Conservation (phyloP, 2,113 vertebrate species). For the Alethe diademata region DNA sequence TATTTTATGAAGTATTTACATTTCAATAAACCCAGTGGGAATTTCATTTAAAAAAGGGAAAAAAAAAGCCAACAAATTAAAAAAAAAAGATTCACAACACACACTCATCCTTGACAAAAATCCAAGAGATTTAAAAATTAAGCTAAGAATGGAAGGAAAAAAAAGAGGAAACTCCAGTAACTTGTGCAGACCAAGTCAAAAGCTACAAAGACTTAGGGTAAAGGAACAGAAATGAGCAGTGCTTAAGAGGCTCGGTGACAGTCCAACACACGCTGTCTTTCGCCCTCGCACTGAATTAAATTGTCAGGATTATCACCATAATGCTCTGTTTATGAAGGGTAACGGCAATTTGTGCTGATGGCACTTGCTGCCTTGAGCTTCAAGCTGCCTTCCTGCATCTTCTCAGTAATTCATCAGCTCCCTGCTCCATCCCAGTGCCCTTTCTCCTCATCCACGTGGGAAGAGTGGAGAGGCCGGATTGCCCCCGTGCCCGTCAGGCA, state of each 20-base stretch:
- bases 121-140: background rate
- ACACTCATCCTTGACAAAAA: background rate
- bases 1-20: conserved; percentile 63
- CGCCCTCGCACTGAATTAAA: conserved; percentile 77
- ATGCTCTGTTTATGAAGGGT: conserved; percentile 76
- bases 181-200: background rate
- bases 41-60: conserved; percentile 38
- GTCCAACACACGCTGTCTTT: conserved; percentile 40
- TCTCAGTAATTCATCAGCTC: conserved; percentile 82
- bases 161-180: background rate
- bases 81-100: background rate
- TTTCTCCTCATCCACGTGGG: background rate
- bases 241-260: background rate
- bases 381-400: conserved; percentile 83
- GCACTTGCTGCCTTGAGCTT: conserved; percentile 78
- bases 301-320: conserved; percentile 81
- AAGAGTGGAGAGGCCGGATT: background rate
- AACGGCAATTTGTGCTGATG: conserved; percentile 79
- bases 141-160: background rate
- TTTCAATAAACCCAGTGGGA: conserved; percentile 62
- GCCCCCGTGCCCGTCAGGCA: background rate
- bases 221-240: background rate
- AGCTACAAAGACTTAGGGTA: background rate
- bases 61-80: background rate
- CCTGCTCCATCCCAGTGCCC: background rate